Conservation (phyloP, 2,113 vertebrate genomes). For the Alethe castanea region DNA sequence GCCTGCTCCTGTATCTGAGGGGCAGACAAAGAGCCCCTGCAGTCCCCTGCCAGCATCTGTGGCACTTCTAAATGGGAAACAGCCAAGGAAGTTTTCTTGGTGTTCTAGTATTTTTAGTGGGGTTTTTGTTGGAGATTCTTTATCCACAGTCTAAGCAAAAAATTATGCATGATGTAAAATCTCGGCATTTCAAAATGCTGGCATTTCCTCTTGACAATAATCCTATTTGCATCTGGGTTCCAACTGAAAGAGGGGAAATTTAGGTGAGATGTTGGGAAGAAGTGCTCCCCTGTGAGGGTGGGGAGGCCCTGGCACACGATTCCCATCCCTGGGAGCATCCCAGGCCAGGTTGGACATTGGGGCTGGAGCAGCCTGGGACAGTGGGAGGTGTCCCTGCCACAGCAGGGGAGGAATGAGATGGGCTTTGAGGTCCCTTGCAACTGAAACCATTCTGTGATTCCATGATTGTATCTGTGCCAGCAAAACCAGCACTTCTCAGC, state of each 20-base stretch:
- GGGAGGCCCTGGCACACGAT: background rate
- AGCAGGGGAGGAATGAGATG: background rate
- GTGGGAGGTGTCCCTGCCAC: background rate
- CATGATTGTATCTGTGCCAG: background rate
- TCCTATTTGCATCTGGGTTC: background rate
- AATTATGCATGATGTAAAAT: background rate
- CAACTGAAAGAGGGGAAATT: background rate
- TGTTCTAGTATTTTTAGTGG: background rate
- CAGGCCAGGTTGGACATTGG: background rate
- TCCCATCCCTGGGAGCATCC: background rate
- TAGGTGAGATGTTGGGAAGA: background rate
- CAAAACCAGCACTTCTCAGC: background rate
- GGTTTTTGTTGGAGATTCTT: background rate
- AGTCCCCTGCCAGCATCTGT: background rate
- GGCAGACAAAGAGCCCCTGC: background rate
- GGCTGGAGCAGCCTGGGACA: background rate
- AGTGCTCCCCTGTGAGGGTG: background rate
- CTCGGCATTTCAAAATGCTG: background rate
- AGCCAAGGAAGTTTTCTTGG: background rate
- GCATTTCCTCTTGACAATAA: background rate
- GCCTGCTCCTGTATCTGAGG: background rate
- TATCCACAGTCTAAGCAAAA: background rate
- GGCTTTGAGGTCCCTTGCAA: background rate
- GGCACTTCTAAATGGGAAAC: background rate
- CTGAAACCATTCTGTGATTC: background rate